These are phyloP conservation scores for Opisthocomus hoazin DNA, from an alignment of 2,113 vertebrate genomes.

Conservation along the genomic window DNA sequence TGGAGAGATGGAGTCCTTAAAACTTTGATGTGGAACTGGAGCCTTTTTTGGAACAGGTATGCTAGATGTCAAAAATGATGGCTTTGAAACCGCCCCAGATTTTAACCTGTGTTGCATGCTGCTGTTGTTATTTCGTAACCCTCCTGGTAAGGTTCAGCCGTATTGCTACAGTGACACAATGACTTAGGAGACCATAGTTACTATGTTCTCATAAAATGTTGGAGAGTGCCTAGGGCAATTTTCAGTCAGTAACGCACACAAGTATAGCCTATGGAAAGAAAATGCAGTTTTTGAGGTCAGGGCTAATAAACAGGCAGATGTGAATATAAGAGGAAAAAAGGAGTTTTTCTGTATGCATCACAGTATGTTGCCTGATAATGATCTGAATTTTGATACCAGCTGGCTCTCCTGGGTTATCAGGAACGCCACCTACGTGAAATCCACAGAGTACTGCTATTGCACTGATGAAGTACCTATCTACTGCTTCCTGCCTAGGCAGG, in stretches of 20 bases:
- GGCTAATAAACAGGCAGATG: not conserved
- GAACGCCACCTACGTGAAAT: not conserved
- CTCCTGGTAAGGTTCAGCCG: not conserved
- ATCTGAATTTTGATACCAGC: not conserved
- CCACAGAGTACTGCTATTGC: not conserved
- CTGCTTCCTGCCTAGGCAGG: not conserved
- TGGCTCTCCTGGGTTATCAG: not conserved
- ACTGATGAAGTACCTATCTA: too few species aligned
- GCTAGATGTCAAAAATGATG: not conserved
- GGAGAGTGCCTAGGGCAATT: not conserved
- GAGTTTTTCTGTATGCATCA: not conserved
- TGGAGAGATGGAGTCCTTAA: not conserved
- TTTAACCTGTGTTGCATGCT: not conserved
- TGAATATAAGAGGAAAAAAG: not conserved
- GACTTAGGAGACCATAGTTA: not conserved
- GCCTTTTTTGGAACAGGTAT: not conserved
- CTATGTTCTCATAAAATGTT: not conserved
- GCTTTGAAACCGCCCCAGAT: not conserved
- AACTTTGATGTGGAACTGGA: not conserved
- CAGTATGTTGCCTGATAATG: not conserved
- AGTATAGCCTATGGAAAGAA: not conserved
- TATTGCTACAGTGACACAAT: not conserved
- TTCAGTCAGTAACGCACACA: not conserved
- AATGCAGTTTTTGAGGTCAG: not conserved
- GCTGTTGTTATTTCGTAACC: not conserved